A percentile compares a stretch with the other conserved stretches of the same genome.
Evolutionary conservation across 2,113 vertebrate genomes (phyloP).

Genomic region (Tragelaphus buxtoni): DNA sequence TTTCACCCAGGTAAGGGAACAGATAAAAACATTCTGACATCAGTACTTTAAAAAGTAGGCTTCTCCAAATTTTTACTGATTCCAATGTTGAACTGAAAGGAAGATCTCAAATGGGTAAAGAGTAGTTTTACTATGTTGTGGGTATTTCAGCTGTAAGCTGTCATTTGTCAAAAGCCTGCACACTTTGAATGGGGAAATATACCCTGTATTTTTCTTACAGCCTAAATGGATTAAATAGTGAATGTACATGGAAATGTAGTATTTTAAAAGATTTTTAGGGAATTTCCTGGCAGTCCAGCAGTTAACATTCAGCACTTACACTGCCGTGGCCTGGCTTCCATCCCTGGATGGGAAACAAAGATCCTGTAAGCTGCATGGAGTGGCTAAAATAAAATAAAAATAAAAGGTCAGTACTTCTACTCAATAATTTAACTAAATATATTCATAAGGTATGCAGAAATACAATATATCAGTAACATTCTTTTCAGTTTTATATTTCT

Average conservation of each 20-base stretch:
- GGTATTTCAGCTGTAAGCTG: neutral
- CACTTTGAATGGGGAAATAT: neutral
- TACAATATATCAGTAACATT: neutral
- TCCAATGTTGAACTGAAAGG: neutral
- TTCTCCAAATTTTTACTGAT: neutral
- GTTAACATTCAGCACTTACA: neutral
- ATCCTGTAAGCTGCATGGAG: neutral
- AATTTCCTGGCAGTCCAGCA: neutral
- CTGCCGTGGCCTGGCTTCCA: neutral
- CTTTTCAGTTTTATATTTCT: neutral
- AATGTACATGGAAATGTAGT: neutral
- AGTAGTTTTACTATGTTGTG: neutral
- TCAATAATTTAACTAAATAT: neutral
- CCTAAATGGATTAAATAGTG: neutral
- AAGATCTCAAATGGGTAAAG: neutral
- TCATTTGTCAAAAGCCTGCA: neutral
- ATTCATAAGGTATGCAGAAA: neutral
- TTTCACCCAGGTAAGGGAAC: slow-evolving; percentile 15
- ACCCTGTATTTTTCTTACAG: neutral
- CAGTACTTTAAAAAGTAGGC: neutral
- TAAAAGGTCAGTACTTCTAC: neutral
- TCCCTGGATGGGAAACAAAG: neutral
- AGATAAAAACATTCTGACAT: neutral
- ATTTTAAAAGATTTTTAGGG: neutral
- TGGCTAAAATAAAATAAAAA: neutral